Evolutionary conservation across 2,888 invertebrate species (phyloP), one percentile per base, ranked within the genome.

Genomic region (Lysandra coridon): DNA sequence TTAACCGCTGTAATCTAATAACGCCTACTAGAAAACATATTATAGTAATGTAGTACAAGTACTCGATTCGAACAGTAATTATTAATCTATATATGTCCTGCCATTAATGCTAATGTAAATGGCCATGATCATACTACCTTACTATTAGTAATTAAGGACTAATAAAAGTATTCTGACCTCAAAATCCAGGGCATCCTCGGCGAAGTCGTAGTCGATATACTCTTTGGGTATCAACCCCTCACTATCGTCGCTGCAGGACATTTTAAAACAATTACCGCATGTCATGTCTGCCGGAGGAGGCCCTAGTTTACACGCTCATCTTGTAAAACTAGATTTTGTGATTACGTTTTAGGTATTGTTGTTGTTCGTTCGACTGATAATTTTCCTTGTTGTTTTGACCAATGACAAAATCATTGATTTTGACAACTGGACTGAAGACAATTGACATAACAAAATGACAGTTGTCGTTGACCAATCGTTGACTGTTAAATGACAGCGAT

Each of bases 131-230:
- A 23, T 62, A 62, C 17, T 23, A 62, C n/a, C 64, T 12, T 30
- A 10, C 2, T 64, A 30, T 12, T 4, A 64, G 64, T 64, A 64
- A 30, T 12, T 12, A 30, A 64, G 30, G 64, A 64, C 4, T 12
- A 30, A 64, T 64, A 64, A 64, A 64, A 64, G 33, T 60, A 23
- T 44, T 77, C 92, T 91, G 88, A 94, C 94, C 93, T 93, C 94
- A 87, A 92, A 94, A 83, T 93, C 92, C 84, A 92, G 83, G 12
- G 94, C 94, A 88, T 94, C 94, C 86, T 94, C 92, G 62, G 93
- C 92, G 78, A 93, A 93, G 83, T 94, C 94, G 81, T 87, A 94
- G 82, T 93, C 94, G 64, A 91, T 88, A 76, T 89, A 91, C 80
- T 94, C 93, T 69, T 87, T 88, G 14, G 92, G 91, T 78, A 93